Percentiles rank a stretch among this genome's conserved stretches.
Evolutionary conservation across 2,888 invertebrate genomes (phyloP).

Genomic region (Trachelus troglodyta): DNA sequence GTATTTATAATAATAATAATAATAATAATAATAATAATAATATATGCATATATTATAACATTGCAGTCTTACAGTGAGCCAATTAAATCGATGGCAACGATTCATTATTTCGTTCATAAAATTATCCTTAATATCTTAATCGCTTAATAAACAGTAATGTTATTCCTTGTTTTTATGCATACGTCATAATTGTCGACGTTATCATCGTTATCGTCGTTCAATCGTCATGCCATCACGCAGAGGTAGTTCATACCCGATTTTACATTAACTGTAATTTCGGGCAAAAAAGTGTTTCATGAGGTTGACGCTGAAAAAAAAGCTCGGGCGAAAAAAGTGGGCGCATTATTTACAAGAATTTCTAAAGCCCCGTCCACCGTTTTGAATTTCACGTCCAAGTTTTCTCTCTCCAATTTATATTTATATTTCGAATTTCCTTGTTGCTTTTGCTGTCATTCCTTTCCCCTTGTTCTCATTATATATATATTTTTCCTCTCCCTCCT

Average conservation of each 20-base stretch:
- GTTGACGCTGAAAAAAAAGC: background rate
- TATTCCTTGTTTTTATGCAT: constrained; percentile 11
- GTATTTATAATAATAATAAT: constrained; percentile 24
- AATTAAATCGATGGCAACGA: constrained; percentile 44
- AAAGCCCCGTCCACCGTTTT: background rate
- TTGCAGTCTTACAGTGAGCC: constrained; percentile 49
- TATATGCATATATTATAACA: constrained; percentile 36
- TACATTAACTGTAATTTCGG: background rate
- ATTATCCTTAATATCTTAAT: constrained; percentile 22
- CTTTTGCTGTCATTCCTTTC: background rate
- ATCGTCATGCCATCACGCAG: background rate
- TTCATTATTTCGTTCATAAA: constrained; percentile 26
- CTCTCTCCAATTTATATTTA: background rate
- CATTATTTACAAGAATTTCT: background rate
- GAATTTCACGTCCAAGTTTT: background rate
- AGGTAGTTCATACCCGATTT: background rate
- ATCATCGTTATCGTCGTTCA: background rate
- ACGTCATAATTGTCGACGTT: background rate
- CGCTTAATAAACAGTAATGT: constrained; percentile 27
- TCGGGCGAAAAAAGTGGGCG: background rate
- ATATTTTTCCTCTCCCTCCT: background rate
- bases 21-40: constrained; percentile 26
- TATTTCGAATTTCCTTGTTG: background rate
- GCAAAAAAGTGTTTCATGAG: background rate
- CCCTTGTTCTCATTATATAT: background rate